phyloP scores from a whole-genome alignment of 2,888 invertebrate genomes.

The Falcaria lacertinaria region DNA sequence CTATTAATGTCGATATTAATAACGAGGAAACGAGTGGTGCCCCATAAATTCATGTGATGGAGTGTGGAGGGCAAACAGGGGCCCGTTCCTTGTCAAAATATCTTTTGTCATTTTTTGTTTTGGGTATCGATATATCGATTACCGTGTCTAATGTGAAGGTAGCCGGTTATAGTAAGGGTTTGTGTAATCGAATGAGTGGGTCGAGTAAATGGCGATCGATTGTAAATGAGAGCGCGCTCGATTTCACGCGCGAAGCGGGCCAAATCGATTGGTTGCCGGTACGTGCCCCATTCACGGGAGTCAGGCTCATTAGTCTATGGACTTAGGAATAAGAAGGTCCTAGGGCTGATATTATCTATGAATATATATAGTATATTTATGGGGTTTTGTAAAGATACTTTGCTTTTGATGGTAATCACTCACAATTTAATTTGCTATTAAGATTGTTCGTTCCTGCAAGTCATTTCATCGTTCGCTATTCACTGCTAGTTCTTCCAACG shows the following conservation, averaged over 20 bases:
- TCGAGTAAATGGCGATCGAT: slow-evolving; percentile 55
- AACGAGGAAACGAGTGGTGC: slow-evolving; percentile 61
- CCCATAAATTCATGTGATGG: slow-evolving; percentile 64
- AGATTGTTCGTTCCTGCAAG: too few relatives aligned
- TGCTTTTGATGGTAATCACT: too few relatives aligned
- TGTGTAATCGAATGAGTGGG: slow-evolving; percentile 59
- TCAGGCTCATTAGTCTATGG: slow-evolving; percentile 32
- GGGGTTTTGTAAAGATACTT: too few relatives aligned
- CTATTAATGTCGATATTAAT: slow-evolving; percentile 77
- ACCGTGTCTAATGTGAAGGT: slow-evolving; percentile 16
- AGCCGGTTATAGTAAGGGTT: slow-evolving; percentile 39
- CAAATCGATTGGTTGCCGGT: slow-evolving; percentile 60
- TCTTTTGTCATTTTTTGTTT: slow-evolving; percentile 38
- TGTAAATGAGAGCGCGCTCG: slow-evolving; percentile 56
- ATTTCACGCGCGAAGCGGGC: slow-evolving; percentile 70
- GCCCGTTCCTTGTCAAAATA: slow-evolving; percentile 58
- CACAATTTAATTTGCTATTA: too few relatives aligned
- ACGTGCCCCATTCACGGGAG: slow-evolving; percentile 48
- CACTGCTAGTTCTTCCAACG: too few relatives aligned
- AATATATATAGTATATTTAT: too few relatives aligned
- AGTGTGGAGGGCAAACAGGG: slow-evolving; percentile 46
- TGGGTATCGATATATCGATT: slow-evolving; percentile 8
- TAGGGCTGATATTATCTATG: too few relatives aligned
- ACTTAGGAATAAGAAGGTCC: background rate
- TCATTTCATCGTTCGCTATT: too few relatives aligned